These are phyloP conservation scores for Drosophila robusta DNA, from an alignment of 2,888 invertebrate species.

Conservation along the genomic window DNA sequence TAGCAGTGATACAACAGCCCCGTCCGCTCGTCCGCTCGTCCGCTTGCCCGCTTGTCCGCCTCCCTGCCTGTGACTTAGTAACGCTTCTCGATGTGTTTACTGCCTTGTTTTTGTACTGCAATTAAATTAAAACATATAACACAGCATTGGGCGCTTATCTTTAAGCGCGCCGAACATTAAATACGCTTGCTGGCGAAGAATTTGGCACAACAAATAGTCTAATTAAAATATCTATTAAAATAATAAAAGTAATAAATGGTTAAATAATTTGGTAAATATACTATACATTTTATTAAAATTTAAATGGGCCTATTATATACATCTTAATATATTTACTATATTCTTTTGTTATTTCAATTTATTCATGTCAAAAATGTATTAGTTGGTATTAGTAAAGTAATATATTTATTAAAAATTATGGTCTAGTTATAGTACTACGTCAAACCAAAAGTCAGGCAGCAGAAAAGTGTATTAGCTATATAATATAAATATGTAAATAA, in stretches of 20 bases:
- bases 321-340: too few species aligned
- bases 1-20: constrained; percentile 70
- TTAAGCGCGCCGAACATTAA: constrained; percentile 11
- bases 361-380: too few species aligned
- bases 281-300: too few species aligned
- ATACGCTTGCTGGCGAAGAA: constrained; percentile 11
- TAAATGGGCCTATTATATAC: too few species aligned
- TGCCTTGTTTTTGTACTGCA: constrained; percentile 65
- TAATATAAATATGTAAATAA: constrained; percentile 6
- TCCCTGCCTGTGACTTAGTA: constrained; percentile 55
- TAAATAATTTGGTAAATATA: too few species aligned
- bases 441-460: too few species aligned
- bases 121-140: constrained; percentile 63
- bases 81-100: constrained; percentile 58
- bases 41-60: not conserved
- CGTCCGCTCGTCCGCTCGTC: constrained; percentile 2
- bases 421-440: too few species aligned
- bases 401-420: too few species aligned
- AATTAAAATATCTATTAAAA: not conserved
- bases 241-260: not conserved
- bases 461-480: not conserved
- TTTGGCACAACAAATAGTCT: not conserved
- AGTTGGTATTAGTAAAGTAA: too few species aligned
- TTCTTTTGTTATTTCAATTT: too few species aligned
- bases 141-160: constrained; percentile 15